phyloP scores from a whole-genome alignment of 2,888 invertebrate genomes.

The Ferdinandea cuprea region DNA sequence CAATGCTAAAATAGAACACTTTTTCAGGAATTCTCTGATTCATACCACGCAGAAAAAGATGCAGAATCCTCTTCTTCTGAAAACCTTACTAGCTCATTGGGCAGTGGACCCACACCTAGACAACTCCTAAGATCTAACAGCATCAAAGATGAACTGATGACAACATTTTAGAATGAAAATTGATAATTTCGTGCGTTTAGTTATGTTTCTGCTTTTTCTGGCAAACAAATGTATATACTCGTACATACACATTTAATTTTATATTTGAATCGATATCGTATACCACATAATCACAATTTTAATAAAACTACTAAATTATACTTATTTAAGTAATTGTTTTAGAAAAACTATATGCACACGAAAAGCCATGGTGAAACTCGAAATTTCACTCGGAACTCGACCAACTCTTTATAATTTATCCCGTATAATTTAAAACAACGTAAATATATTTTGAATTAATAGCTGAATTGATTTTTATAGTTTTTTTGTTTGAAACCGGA shows the following conservation, averaged over 20 bases:
- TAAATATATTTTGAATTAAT: too few relatives aligned
- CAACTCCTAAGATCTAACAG: conserved; percentile 90
- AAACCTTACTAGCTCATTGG: conserved; percentile 85
- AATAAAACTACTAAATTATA: conserved; percentile 3
- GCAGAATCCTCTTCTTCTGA: conserved; percentile 86
- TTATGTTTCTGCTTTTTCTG: conserved; percentile 51
- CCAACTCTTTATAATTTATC: too few relatives aligned
- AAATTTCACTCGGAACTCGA: too few relatives aligned
- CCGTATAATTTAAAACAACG: too few relatives aligned
- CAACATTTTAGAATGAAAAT: conserved; percentile 79
- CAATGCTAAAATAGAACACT: conserved; percentile 1
- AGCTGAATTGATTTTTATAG: too few relatives aligned
- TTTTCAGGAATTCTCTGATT: conserved; percentile 89
- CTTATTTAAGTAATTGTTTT: too few relatives aligned
- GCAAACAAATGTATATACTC: conserved; percentile 9
- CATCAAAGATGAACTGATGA: conserved; percentile 92
- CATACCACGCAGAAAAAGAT: conserved; percentile 89
- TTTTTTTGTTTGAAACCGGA: too few relatives aligned
- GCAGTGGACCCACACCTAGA: conserved; percentile 84
- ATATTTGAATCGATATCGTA: not conserved
- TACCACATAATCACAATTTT: not conserved
- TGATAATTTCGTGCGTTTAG: conserved; percentile 68
- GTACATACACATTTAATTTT: conserved; percentile 11
- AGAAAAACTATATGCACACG: too few relatives aligned
- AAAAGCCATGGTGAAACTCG: too few relatives aligned